These are phyloP conservation scores for Tyria jacobaeae DNA, from an alignment of 2,888 invertebrate genomes.

Conservation along the genomic window DNA sequence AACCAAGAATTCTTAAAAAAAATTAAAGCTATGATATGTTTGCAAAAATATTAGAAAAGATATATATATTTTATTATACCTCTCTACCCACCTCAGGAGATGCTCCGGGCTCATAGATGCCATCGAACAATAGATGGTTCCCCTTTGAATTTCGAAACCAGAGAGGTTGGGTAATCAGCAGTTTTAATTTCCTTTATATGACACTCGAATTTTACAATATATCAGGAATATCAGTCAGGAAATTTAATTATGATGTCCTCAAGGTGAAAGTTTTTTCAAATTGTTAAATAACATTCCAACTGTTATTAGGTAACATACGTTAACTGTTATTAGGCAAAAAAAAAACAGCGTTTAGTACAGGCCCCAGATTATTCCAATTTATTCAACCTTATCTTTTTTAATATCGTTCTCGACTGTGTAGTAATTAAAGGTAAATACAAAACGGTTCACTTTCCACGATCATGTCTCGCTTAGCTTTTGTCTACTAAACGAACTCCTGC, in stretches of 20 bases:
- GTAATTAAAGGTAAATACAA: constrained; percentile 86
- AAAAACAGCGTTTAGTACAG: constrained; percentile 14
- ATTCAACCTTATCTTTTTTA: constrained; percentile 36
- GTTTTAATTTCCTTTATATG: background rate
- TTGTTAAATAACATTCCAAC: background rate
- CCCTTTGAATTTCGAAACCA: background rate
- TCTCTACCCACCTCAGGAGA: too few relatives aligned
- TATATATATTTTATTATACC: too few relatives aligned
- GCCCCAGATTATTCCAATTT: constrained; percentile 11
- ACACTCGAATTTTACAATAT: background rate
- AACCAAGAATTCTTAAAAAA: too few relatives aligned
- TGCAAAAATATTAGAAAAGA: too few relatives aligned
- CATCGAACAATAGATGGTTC: too few relatives aligned
- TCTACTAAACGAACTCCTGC: constrained; percentile 78
- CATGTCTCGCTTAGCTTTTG: constrained; percentile 73
- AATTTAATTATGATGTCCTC: background rate
- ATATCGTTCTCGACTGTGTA: constrained; percentile 68
- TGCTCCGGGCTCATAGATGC: too few relatives aligned
- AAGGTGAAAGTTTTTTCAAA: background rate
- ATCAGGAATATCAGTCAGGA: background rate
- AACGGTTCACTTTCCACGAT: constrained; percentile 76
- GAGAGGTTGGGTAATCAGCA: background rate
- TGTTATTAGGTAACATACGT: too few relatives aligned
- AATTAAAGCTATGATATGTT: too few relatives aligned
- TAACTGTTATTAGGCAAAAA: background rate